These are phyloP conservation scores for Phaedon cochleariae DNA, from an alignment of 2,888 invertebrate genomes.

Conservation along the genomic window DNA sequence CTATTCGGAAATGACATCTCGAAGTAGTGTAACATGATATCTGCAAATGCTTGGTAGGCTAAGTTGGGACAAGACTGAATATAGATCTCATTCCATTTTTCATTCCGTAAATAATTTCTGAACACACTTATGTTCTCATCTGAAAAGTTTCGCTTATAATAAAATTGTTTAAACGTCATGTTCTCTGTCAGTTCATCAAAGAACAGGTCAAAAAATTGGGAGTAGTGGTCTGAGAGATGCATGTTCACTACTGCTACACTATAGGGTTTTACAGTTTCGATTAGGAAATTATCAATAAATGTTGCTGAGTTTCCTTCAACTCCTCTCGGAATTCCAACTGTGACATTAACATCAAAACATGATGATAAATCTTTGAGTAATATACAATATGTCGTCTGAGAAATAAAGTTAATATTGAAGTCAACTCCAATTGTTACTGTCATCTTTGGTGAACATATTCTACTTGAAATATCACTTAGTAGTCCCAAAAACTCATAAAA, in stretches of 20 bases:
- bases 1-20: too few species aligned
- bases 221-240: conserved; percentile 4
- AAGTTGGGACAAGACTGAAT: too few species aligned
- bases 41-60: too few species aligned
- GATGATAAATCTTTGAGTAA: neutral
- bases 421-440: neutral
- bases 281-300: conserved; percentile 6
- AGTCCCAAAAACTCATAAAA: neutral
- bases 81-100: too few species aligned
- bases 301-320: conserved; percentile 7
- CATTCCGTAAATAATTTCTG: too few species aligned
- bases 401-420: neutral
- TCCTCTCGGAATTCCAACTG: conserved; percentile 45
- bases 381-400: neutral
- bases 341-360: conserved; percentile 17
- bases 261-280: conserved; percentile 19
- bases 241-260: neutral
- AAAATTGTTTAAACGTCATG: neutral
- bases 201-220: conserved; percentile 5
- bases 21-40: too few species aligned
- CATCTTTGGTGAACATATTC: neutral
- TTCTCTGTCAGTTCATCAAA: neutral
- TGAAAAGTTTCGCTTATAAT: too few species aligned
- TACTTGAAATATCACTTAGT: neutral
- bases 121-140: too few species aligned